Percentiles rank a stretch among this genome's conserved stretches.
Conservation (phyloP, 2,113 vertebrate genomes). For the Microtus montanus region DNA sequence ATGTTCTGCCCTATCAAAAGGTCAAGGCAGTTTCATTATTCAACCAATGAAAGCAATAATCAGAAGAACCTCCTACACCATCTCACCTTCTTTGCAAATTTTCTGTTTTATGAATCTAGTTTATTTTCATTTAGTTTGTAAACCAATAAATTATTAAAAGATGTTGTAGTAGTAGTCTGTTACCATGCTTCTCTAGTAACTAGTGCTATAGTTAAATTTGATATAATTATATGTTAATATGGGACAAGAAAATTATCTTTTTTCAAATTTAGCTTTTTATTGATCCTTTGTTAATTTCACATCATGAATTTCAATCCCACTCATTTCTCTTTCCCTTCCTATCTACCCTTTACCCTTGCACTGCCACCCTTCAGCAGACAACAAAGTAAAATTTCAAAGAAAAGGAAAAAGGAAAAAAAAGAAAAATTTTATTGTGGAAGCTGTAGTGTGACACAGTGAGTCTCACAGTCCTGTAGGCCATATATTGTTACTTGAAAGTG, state of each 20-base stretch:
- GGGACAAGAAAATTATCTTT: background rate
- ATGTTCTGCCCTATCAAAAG: too few species aligned
- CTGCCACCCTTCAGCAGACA: background rate
- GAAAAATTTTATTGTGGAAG: background rate
- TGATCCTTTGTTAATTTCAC: background rate
- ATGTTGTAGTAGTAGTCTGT: background rate
- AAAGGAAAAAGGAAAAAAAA: background rate
- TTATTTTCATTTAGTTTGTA: background rate
- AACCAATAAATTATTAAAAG: background rate
- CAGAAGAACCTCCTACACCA: background rate
- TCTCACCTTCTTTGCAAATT: background rate
- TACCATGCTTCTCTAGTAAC: background rate
- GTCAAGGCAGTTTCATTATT: too few species aligned
- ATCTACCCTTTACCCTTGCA: background rate
- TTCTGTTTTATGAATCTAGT: background rate
- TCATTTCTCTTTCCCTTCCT: background rate
- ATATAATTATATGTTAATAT: background rate
- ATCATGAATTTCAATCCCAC: background rate
- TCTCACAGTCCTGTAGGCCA: background rate
- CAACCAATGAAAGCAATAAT: too few species aligned
- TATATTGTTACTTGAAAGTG: background rate
- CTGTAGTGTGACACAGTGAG: background rate
- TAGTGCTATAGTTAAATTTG: background rate
- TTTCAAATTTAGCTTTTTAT: background rate
- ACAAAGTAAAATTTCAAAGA: background rate